These are phyloP conservation scores for Crypturellus undulatus DNA, from an alignment of 2,113 vertebrate species.

Conservation along the genomic window DNA sequence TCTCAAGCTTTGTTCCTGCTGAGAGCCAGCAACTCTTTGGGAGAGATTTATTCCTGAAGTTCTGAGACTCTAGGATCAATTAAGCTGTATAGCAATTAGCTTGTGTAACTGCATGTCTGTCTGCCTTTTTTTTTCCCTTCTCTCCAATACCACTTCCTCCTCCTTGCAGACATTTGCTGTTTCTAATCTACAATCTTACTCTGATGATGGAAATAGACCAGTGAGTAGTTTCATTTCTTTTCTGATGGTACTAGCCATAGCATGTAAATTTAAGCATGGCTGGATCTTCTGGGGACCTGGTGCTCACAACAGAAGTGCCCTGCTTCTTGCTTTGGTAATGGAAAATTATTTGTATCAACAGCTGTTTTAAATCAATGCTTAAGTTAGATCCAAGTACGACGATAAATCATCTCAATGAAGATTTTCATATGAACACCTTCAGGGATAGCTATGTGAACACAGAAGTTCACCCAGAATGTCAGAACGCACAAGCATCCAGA, in stretches of 20 bases:
- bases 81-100: neutral
- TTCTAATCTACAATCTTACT: neutral
- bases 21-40: neutral
- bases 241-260: neutral
- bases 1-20: neutral
- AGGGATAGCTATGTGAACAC: neutral
- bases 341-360: neutral
- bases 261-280: neutral
- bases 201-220: neutral
- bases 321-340: neutral
- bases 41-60: neutral
- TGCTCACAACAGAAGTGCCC: neutral
- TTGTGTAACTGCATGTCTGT: fast-evolving
- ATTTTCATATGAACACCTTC: neutral
- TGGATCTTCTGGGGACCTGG: neutral
- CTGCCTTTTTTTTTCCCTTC: too few species aligned
- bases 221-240: neutral
- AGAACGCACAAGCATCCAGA: neutral
- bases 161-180: neutral
- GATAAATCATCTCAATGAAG: neutral
- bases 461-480: neutral
- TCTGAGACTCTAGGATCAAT: neutral
- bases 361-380: neutral
- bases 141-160: neutral
- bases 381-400: neutral